Base-by-base conservation (phyloP, 1,140 invertebrate species). In the Sycophaga agraensis region DNA sequence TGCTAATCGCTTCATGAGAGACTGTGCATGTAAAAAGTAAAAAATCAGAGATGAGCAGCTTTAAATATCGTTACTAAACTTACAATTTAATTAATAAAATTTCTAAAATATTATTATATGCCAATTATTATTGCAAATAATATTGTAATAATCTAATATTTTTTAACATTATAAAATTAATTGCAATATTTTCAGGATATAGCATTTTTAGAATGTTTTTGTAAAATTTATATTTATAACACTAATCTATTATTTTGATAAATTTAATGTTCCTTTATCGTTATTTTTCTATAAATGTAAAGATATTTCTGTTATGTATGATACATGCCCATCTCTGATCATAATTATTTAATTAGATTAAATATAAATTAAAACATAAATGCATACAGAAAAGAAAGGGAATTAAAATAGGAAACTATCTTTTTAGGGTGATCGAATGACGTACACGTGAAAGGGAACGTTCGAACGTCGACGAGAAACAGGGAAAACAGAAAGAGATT, bases 371-470 rank as follows among this genome's bases (percentile, higher is more conserved):
- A 31, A 31, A 31, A 6, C 4, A 31, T 50, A 37, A 48, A 50
- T 42, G 42, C 45, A 26, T 40, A 31, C 39, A 51, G 19, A 35
- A 35, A 17, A 43, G 53, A 26, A 49, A 50, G 56, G 34, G 39
- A 56, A 49, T 56, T 62, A 37, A 62, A 49, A 39, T 53, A 42
- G 53, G 59, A 50, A 46, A 62, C 35, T 62, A 24, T 62, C 59
- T 62, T 62, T 62, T 62, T 62, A 62, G 59, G 59, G 45, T 62
- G 59, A 62, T 62, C 59, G 59, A 56, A 62, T 62, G 45, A 62
- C 59, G 45, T 62, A 56, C 59, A 56, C 59, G 59, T 62, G 59
- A 62, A 50, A 62, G 51, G 53, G 51, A 50, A 62, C 34, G 35
- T 61, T 56, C 59, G 11, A 49, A 49, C 37, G 43, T 43, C 59